Evolutionary conservation across 2,797 vertebrate species (phyloP).

Genomic region (Neomorphus geoffroyi): DNA sequence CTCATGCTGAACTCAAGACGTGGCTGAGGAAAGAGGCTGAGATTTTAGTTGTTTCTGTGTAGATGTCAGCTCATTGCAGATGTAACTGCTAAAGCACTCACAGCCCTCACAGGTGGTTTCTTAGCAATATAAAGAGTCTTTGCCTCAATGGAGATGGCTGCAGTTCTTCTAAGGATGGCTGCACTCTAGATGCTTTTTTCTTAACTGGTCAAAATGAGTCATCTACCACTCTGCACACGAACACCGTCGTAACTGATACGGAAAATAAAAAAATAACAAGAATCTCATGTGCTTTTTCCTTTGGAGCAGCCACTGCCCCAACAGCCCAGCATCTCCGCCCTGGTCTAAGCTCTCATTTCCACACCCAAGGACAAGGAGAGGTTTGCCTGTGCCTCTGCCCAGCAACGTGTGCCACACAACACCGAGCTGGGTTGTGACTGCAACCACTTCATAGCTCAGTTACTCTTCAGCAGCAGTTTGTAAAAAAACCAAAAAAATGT

Average conservation of each 20-base stretch:
- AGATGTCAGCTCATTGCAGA: neutral
- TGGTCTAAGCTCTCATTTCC: neutral
- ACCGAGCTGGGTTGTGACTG: neutral
- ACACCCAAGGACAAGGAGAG: rapidly evolving
- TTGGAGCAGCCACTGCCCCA: neutral
- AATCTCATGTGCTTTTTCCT: neutral
- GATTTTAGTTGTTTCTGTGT: neutral
- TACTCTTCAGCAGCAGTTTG: neutral
- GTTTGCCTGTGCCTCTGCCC: neutral
- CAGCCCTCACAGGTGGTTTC: neutral
- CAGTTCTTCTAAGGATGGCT: neutral
- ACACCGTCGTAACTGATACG: neutral
- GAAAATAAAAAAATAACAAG: neutral
- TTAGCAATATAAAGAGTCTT: neutral
- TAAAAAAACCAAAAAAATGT: too few species aligned
- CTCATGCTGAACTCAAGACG: neutral
- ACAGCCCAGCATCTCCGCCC: neutral
- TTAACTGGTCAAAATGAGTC: neutral
- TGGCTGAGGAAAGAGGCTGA: neutral
- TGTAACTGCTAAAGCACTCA: neutral
- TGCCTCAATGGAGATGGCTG: neutral
- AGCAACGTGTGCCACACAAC: rapidly evolving
- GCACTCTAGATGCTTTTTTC: neutral
- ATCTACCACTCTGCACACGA: neutral
- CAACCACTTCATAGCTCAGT: neutral